These are phyloP conservation scores for Andrena haemorrhoa DNA, from an alignment of 2,888 invertebrate genomes.

Conservation along the genomic window DNA sequence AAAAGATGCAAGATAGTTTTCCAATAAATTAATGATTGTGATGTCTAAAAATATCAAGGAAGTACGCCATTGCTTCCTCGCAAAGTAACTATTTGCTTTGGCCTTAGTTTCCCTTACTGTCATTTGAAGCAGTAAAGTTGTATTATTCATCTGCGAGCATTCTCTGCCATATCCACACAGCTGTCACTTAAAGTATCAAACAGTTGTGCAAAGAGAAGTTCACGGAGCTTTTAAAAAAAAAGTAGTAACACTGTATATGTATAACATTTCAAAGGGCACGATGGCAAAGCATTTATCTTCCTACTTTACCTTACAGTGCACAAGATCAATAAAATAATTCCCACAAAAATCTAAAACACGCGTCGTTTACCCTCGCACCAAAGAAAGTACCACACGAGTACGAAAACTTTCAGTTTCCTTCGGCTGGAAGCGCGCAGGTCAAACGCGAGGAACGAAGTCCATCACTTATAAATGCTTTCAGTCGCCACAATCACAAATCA, in stretches of 20 bases:
- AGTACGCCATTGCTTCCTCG: background rate
- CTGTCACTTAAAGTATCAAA: too few relatives aligned
- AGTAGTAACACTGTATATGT: too few relatives aligned
- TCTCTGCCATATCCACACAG: too few relatives aligned
- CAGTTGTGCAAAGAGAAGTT: too few relatives aligned
- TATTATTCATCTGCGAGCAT: background rate
- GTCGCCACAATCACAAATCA: background rate
- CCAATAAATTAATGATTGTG: background rate
- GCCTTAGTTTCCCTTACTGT: too few relatives aligned
- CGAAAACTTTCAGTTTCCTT: background rate
- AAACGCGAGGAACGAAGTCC: background rate
- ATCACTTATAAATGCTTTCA: background rate
- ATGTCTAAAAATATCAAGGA: background rate
- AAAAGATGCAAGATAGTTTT: background rate
- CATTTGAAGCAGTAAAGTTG: background rate
- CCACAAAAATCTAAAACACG: too few relatives aligned
- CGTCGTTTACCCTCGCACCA: too few relatives aligned
- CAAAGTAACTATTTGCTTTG: background rate
- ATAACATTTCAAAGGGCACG: too few relatives aligned
- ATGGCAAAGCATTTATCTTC: too few relatives aligned
- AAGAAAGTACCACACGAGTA: too few relatives aligned
- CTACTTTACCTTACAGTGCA: background rate
- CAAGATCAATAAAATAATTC: too few relatives aligned
- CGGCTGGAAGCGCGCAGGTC: background rate
- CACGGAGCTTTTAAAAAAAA: background rate